Evolutionary conservation across 1,140 invertebrate species (phyloP).

Genomic region (Drosophila bipectinata): DNA sequence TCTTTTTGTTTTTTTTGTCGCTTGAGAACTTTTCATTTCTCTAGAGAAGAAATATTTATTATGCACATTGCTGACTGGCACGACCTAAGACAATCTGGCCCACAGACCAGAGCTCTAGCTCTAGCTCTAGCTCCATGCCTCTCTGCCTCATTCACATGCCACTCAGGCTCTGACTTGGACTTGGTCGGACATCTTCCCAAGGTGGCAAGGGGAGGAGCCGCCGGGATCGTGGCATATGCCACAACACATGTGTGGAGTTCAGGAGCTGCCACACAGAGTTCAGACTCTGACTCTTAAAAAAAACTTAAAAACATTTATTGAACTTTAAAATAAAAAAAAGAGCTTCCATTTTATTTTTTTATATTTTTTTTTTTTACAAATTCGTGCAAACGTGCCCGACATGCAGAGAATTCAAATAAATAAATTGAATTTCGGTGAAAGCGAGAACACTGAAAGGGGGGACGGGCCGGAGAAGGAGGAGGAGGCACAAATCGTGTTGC

Average conservation of each 20-base stretch:
- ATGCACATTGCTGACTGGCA: slow-evolving; percentile 67
- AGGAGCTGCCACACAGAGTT: not conserved
- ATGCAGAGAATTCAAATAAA: slow-evolving; percentile 80
- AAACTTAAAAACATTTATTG: not conserved
- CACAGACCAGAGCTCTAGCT: slow-evolving; percentile 35
- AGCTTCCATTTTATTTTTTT: not conserved
- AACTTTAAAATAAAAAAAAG: not conserved
- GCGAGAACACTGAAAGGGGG: slow-evolving; percentile 54
- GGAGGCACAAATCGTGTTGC: slow-evolving; percentile 59
- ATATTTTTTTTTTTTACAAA: slow-evolving; percentile 8
- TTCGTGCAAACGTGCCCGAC: slow-evolving; percentile 78
- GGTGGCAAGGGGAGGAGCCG: slow-evolving; percentile 12
- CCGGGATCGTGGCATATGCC: slow-evolving; percentile 2
- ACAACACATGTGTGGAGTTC: slow-evolving; percentile 2
- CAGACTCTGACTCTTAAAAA: not conserved
- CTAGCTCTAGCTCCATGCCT: not conserved
- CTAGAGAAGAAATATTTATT: slow-evolving; percentile 43
- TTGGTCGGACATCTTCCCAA: not conserved
- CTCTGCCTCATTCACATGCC: slow-evolving; percentile 64
- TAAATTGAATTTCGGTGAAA: slow-evolving; percentile 76
- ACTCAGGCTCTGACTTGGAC: slow-evolving; percentile 45
- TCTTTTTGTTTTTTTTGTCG: slow-evolving; percentile 18
- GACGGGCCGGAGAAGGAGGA: too few species aligned
- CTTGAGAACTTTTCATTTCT: slow-evolving; percentile 76
- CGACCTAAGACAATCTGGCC: slow-evolving; percentile 78